phyloP scores from a whole-genome alignment of 2,113 vertebrate species.

The Oxygymnocypris stewartii region DNA sequence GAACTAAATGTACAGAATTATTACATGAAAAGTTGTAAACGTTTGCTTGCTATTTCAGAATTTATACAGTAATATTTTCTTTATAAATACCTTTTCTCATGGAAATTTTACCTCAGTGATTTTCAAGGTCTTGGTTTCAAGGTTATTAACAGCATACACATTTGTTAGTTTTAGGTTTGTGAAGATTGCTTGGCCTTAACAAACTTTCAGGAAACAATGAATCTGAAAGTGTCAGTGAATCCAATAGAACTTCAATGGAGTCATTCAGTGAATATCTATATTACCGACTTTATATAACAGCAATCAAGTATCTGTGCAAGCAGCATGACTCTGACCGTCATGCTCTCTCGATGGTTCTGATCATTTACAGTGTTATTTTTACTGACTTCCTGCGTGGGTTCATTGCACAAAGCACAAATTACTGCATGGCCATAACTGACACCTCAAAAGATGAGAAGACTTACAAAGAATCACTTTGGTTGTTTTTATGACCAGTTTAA shows the following conservation, averaged over 20 bases:
- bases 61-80: not conserved
- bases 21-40: not conserved
- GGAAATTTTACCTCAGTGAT: too few relatives aligned
- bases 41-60: not conserved
- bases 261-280: not conserved
- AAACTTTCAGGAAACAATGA: not conserved
- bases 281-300: not conserved
- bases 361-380: not conserved
- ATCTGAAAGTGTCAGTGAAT: not conserved
- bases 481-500: constrained; percentile 25
- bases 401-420: not conserved
- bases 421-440: constrained; percentile 19
- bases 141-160: not conserved
- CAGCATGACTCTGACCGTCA: not conserved
- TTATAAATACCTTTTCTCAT: not conserved
- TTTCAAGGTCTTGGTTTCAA: not conserved
- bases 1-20: not conserved
- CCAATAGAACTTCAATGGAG: not conserved
- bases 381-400: not conserved
- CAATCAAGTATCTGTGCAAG: not conserved
- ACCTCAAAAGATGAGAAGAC: not conserved
- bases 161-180: not conserved
- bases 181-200: not conserved
- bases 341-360: not conserved
- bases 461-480: constrained; percentile 16